Conservation (phyloP, 2,797 vertebrate species). For the Coranthus polyacanthus region DNA sequence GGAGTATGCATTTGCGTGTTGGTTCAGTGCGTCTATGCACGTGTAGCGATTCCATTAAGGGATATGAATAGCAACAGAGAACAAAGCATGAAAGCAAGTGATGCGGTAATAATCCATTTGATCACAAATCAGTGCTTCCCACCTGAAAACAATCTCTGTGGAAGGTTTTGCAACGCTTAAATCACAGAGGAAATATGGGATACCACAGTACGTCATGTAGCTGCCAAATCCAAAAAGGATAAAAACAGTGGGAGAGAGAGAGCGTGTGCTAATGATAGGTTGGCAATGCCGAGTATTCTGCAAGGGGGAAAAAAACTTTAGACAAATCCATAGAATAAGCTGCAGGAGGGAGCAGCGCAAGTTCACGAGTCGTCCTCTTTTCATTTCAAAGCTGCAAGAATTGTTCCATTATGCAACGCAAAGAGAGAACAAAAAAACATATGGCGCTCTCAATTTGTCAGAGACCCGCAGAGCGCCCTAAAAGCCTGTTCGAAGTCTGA, state of each 20-base stretch:
- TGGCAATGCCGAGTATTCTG: slow-evolving; percentile 33
- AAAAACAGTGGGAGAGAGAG: slow-evolving; percentile 30
- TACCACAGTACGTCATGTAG: slow-evolving; percentile 20
- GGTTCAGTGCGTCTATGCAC: not conserved
- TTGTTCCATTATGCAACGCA: slow-evolving; percentile 48
- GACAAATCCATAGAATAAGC: slow-evolving; percentile 36
- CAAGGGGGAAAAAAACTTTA: slow-evolving; percentile 25
- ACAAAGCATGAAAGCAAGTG: slow-evolving; percentile 59
- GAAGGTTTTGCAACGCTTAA: slow-evolving; percentile 38
- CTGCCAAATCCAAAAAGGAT: slow-evolving; percentile 41
- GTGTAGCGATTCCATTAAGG: slow-evolving; percentile 33
- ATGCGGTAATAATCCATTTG: slow-evolving; percentile 63
- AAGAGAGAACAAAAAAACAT: slow-evolving; percentile 39
- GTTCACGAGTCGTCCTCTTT: slow-evolving; percentile 26
- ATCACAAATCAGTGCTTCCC: slow-evolving; percentile 65
- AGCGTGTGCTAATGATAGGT: slow-evolving; percentile 53
- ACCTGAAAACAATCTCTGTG: slow-evolving; percentile 62
- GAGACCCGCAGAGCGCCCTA: slow-evolving; percentile 30
- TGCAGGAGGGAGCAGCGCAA: slow-evolving; percentile 20
- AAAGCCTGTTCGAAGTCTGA: slow-evolving; percentile 29
- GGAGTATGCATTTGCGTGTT: not conserved
- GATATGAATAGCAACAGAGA: slow-evolving; percentile 39
- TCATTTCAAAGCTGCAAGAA: slow-evolving; percentile 26
- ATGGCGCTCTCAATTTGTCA: slow-evolving; percentile 41
- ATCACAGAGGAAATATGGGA: slow-evolving; percentile 25